Evolutionary conservation across 2,113 vertebrate species (phyloP).

Genomic region (Anas platyrhynchos): DNA sequence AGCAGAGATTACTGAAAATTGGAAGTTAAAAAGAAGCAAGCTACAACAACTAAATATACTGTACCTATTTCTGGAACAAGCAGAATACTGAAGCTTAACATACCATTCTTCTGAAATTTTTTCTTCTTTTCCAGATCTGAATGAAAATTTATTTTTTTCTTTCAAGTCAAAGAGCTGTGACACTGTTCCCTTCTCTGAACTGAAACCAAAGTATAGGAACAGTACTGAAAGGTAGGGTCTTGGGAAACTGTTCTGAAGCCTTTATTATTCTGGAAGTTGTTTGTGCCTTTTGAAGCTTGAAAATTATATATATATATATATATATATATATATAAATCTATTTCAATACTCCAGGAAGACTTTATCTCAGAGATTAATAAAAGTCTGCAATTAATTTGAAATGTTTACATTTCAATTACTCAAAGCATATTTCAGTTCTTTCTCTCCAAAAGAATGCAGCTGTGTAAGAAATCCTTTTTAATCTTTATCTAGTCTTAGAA

Average conservation of each 20-base stretch:
- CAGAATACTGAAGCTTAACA: constrained; percentile 28
- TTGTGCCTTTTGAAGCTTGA: constrained; percentile 62
- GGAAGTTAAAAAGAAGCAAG: background rate
- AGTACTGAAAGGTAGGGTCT: background rate
- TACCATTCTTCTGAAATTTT: constrained; percentile 94
- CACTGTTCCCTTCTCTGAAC: constrained; percentile 66
- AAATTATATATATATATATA: constrained; percentile 36
- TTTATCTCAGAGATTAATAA: constrained; percentile 79
- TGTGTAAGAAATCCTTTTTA: constrained; percentile 60
- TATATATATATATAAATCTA: background rate
- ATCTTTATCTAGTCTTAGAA: constrained; percentile 72
- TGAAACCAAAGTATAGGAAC: constrained; percentile 52
- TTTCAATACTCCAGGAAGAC: constrained; percentile 71
- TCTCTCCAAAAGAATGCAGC: constrained; percentile 61
- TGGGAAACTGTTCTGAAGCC: background rate
- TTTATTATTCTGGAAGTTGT: constrained; percentile 54
- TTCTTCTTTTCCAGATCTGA: constrained; percentile 82
- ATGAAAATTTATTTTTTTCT: constrained; percentile 38
- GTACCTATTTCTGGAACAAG: background rate
- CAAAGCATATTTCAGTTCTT: constrained; percentile 74
- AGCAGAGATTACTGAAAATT: background rate
- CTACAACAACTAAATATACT: background rate
- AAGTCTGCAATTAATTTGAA: constrained; percentile 79
- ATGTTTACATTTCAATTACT: constrained; percentile 85
- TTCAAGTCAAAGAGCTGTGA: constrained; percentile 68